Percentiles rank a stretch among this genome's conserved stretches.
Conservation (phyloP, 2,797 vertebrate genomes). For the Ctenosaura bakeri region DNA sequence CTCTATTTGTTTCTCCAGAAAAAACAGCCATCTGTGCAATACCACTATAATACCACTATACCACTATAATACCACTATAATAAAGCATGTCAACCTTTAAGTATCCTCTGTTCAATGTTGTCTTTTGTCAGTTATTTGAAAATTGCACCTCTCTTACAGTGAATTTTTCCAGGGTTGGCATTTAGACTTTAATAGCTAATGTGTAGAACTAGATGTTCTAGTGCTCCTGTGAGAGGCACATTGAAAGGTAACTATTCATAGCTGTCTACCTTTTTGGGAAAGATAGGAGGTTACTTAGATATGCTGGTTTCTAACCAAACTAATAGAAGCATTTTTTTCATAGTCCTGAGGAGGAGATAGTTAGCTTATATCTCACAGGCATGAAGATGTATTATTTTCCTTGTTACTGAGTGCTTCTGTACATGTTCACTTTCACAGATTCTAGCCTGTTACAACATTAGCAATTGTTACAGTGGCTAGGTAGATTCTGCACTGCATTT, state of each 20-base stretch:
- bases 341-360: background rate
- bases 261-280: slow-evolving; percentile 24
- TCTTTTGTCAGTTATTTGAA: slow-evolving; percentile 60
- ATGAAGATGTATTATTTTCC: background rate
- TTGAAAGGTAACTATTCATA: slow-evolving; percentile 44
- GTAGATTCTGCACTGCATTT: background rate
- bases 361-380: slow-evolving; percentile 7
- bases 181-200: slow-evolving; percentile 64
- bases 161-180: slow-evolving; percentile 55
- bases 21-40: slow-evolving; percentile 29
- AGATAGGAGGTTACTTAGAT: slow-evolving; percentile 19
- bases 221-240: slow-evolving; percentile 52
- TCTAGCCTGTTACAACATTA: background rate
- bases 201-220: slow-evolving; percentile 50
- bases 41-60: slow-evolving; percentile 23
- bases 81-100: slow-evolving; percentile 49
- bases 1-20: slow-evolving; percentile 48
- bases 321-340: slow-evolving; percentile 3
- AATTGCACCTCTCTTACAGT: slow-evolving; percentile 53
- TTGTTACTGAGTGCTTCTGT: background rate
- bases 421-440: slow-evolving; percentile 24
- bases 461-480: slow-evolving; percentile 22
- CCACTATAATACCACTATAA: slow-evolving; percentile 28
- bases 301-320: slow-evolving; percentile 26
- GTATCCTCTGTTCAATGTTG: slow-evolving; percentile 57